These are phyloP conservation scores for Orthosia cruda DNA, from an alignment of 2,888 invertebrate genomes.

Conservation along the genomic window DNA sequence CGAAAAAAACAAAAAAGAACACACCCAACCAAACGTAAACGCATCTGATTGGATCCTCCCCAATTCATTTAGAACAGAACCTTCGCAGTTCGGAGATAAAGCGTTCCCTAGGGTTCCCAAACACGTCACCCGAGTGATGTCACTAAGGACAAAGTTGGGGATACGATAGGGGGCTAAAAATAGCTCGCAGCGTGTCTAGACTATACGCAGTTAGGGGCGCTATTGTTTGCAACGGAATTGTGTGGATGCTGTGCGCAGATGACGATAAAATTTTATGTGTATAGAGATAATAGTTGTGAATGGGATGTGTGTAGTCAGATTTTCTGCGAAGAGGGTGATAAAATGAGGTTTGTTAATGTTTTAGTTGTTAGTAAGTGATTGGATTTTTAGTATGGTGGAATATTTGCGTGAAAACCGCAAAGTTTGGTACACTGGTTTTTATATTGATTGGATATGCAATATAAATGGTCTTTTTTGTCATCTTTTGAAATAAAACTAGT, in stretches of 20 bases:
- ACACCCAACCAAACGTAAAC: neutral
- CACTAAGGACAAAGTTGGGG: conserved; percentile 24
- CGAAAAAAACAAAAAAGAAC: conserved; percentile 16
- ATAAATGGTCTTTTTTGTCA: no score
- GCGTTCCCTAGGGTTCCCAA: conserved; percentile 2
- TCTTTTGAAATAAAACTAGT: no score
- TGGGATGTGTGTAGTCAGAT: neutral
- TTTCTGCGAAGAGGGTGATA: neutral
- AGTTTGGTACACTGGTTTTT: no score
- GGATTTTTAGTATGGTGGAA: no score
- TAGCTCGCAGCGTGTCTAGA: conserved; percentile 51
- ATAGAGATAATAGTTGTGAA: neutral
- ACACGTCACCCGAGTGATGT: conserved; percentile 37
- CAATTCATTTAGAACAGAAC: conserved; percentile 26
- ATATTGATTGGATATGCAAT: no score
- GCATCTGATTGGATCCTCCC: neutral
- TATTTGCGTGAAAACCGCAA: no score
- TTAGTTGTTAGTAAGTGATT: neutral
- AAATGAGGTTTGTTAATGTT: neutral
- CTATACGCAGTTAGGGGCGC: conserved; percentile 14
- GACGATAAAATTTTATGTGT: neutral
- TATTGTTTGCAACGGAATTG: neutral
- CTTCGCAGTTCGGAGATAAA: conserved; percentile 16
- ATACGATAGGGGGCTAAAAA: conserved; percentile 29
- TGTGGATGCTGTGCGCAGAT: neutral